Evolutionary conservation across 2,888 invertebrate genomes (phyloP), one percentile per base, ranked within the genome.

Genomic region (Hypomecis punctinalis): DNA sequence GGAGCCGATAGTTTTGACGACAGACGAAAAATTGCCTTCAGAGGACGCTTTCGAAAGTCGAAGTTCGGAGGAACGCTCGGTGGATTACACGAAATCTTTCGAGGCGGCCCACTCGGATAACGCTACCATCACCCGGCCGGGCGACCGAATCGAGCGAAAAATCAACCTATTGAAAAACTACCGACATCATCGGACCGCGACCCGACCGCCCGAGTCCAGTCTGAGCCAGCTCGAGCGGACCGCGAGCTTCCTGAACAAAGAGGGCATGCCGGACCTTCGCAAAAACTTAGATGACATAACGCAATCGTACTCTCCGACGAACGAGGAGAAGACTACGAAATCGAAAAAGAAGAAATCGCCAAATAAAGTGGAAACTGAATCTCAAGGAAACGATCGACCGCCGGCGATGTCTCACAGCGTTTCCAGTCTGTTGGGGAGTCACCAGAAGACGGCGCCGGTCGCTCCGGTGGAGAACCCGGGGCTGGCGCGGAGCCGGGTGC

Each of bases 261-360:
- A 92, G 60, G 86, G 92, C 5, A 78, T 91, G 76, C 93, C 93
- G 6, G 93, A 91, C 72, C 93, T 93, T 62, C 83, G 93, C 10
- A 90, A 82, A 68, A 93, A 93, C 67, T 81, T 93, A 55, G 93
- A 93, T 61, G 93, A 93, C 70, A 93, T 93, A 45, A 93, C 93
- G 1, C 91, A 93, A 59, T 93, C 93, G 0, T 93, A 93, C 65
- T 92, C 93, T 0, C 93, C 93, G 0, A 85, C 83, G 0, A 80
- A 83, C 7, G 91, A 92, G 57, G 91, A 91, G 37, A 88, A 84
- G 69, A 76, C 81, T 0, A 76, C 76, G 6, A 90, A 89, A 70
- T 83, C 90, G 1, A 90, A 87, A 68, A 93, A 93, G 82, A 93
- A 93, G 63, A 89, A 88, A 46, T 88, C 90, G 3, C 92, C 92